Evolutionary conservation across 2,888 invertebrate species (phyloP).

Genomic region (Eubasilissa splendida): DNA sequence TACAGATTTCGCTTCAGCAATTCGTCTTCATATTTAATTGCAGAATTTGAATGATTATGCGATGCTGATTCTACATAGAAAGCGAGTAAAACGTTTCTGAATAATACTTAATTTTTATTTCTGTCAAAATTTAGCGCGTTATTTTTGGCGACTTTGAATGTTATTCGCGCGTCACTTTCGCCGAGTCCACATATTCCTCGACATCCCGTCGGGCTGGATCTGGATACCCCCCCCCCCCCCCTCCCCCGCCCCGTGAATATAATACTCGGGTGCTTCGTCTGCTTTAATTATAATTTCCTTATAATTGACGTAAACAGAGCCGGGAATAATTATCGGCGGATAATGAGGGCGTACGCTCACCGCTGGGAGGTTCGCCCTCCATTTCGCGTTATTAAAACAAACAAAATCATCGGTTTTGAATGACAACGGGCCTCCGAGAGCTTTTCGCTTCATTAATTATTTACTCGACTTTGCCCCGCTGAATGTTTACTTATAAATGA

Average conservation of each 20-base stretch:
- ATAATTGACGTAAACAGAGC: constrained; percentile 32
- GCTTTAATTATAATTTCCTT: constrained; percentile 35
- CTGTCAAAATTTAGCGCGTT: not conserved
- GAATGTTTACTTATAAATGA: too few relatives aligned
- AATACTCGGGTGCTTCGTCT: not conserved
- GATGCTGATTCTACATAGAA: too few relatives aligned
- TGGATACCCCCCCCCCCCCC: not conserved
- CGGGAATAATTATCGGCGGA: constrained; percentile 33
- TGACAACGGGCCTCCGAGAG: constrained; percentile 4
- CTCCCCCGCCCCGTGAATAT: not conserved
- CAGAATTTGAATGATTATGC: too few relatives aligned
- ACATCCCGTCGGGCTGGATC: not conserved
- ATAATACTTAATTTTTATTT: not conserved
- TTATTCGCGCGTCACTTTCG: not conserved
- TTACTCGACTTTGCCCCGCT: not conserved
- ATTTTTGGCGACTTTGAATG: not conserved
- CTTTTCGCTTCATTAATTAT: constrained; percentile 18
- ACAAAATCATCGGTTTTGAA: constrained; percentile 43
- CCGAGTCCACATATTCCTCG: not conserved
- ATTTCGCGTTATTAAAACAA: constrained; percentile 21
- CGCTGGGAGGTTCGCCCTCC: not conserved
- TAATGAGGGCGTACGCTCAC: constrained; percentile 28
- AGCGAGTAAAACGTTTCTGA: too few relatives aligned
- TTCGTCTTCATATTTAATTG: too few relatives aligned
- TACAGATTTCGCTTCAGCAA: too few relatives aligned